These are phyloP conservation scores for Melinopterus prodromus DNA, from an alignment of 2,888 invertebrate genomes.

Conservation along the genomic window DNA sequence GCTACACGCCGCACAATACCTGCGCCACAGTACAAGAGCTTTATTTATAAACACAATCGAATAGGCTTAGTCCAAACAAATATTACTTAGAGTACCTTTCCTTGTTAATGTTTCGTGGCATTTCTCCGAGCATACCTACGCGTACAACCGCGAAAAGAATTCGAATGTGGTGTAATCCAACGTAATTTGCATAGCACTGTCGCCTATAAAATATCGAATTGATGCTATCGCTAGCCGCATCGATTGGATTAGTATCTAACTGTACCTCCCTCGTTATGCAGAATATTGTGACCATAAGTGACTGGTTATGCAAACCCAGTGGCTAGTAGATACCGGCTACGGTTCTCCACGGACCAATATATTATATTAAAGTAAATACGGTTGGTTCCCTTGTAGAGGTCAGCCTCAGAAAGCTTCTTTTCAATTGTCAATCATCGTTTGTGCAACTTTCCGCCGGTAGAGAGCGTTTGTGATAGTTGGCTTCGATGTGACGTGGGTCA, in stretches of 20 bases:
- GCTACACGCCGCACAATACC: not conserved
- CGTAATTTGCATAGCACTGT: not conserved
- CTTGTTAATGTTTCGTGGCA: not conserved
- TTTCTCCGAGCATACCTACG: not conserved
- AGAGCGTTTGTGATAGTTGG: not conserved
- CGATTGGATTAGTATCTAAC: slow-evolving; percentile 14
- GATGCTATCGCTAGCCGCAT: not conserved
- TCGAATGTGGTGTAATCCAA: not conserved
- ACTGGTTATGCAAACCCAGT: not conserved
- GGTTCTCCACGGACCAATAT: slow-evolving; percentile 39
- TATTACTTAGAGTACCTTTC: not conserved
- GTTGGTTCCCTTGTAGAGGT: slow-evolving; percentile 31
- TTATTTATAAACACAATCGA: not conserved
- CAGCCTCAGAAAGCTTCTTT: slow-evolving; percentile 46
- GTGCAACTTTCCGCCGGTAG: slow-evolving; percentile 27
- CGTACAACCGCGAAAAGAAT: not conserved
- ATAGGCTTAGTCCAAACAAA: not conserved
- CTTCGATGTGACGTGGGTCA: not conserved
- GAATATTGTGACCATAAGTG: slow-evolving; percentile 24
- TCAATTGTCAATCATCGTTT: slow-evolving; percentile 49
- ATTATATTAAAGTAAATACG: slow-evolving; percentile 43
- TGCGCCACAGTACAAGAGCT: not conserved
- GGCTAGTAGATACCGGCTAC: not conserved
- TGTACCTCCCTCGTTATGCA: slow-evolving; percentile 35
- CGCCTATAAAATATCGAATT: slow-evolving; percentile 4